phyloP scores from a whole-genome alignment of 2,113 vertebrate species.

The Rhinoderma darwinii region DNA sequence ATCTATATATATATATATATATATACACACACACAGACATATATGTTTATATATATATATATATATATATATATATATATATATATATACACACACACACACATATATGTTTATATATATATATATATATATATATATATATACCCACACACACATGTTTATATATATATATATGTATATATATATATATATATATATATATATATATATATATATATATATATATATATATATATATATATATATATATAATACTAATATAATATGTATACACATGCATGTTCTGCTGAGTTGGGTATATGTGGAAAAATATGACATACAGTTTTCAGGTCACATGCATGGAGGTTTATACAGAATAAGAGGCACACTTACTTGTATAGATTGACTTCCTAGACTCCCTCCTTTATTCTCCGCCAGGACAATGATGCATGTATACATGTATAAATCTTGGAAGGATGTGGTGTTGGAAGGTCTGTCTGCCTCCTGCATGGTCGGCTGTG shows the following conservation, averaged over 20 bases:
- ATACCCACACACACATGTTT: not conserved
- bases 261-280: not conserved
- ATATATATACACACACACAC: not conserved
- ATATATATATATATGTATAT: not conserved
- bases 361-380: constrained; percentile 8
- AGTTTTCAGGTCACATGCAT: not conserved
- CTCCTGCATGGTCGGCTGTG: not conserved
- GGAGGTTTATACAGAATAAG: not conserved
- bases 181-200: not conserved
- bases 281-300: not conserved
- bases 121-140: not conserved
- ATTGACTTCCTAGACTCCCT: not conserved
- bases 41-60: not conserved
- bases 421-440: not conserved
- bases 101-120: not conserved
- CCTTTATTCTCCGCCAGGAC: not conserved
- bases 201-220: not conserved
- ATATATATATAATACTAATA: not conserved
- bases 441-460: not conserved
- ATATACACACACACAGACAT: too few species aligned
- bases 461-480: not conserved
- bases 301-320: not conserved
- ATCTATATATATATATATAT: not conserved
- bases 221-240: not conserved
- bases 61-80: not conserved